phyloP scores from a whole-genome alignment of 2,113 vertebrate species.

The Cephalopholis sonnerati region DNA sequence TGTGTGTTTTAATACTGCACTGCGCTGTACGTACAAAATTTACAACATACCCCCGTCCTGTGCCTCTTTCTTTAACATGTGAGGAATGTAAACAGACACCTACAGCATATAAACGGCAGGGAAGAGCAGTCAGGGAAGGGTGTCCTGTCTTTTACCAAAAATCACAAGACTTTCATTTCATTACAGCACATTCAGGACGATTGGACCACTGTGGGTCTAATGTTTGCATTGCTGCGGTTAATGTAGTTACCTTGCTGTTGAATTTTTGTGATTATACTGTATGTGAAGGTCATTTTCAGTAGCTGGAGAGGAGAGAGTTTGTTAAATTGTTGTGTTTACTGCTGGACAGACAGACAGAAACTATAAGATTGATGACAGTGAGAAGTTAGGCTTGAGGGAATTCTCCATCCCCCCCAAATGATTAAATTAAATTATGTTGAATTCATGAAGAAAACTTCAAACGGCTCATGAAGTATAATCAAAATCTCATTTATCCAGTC shows the following conservation, averaged over 20 bases:
- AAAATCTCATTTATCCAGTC: too few species aligned
- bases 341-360: not conserved
- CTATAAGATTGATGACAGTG: too few species aligned
- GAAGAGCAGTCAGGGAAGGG: not conserved
- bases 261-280: not conserved
- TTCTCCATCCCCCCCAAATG: too few species aligned
- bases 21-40: not conserved
- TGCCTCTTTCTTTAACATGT: slow-evolving; percentile 36
- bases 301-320: not conserved
- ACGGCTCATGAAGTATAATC: too few species aligned
- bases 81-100: slow-evolving; percentile 58
- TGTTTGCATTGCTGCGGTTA: not conserved
- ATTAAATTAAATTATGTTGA: too few species aligned
- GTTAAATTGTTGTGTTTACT: not conserved
- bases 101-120: not conserved
- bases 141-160: not conserved
- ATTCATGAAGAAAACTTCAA: too few species aligned
- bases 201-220: not conserved
- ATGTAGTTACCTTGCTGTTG: not conserved
- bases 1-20: not conserved
- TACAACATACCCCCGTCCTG: slow-evolving; percentile 12
- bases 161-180: slow-evolving; percentile 6
- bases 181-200: not conserved
- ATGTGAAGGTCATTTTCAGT: not conserved
- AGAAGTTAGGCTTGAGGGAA: too few species aligned